Evolutionary conservation across 2,113 vertebrate genomes (phyloP).

Genomic region (Oryzias curvinotus): DNA sequence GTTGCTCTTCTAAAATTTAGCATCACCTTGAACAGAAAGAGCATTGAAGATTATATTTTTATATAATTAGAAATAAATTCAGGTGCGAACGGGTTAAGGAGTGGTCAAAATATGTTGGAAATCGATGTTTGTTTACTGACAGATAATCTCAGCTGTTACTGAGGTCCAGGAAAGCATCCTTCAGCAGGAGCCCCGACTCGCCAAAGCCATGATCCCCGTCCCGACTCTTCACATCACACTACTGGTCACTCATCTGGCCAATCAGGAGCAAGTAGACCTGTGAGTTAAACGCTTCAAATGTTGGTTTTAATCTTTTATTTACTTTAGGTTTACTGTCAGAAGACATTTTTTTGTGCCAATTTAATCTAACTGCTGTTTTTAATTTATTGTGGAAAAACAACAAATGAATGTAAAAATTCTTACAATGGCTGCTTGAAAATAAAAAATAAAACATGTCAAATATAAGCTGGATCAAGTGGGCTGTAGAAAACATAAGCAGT

Average conservation of each 20-base stretch:
- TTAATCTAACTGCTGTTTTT: too few species aligned
- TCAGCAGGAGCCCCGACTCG: constrained; percentile 82
- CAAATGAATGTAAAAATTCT: too few species aligned
- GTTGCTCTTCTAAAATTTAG: too few species aligned
- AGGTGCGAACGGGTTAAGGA: too few species aligned
- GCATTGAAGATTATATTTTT: too few species aligned
- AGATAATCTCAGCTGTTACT: constrained; percentile 82
- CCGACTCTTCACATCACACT: constrained; percentile 90
- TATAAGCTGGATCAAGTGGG: neutral
- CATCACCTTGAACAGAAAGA: too few species aligned
- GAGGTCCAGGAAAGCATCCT: constrained; percentile 83
- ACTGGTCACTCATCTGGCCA: constrained; percentile 86
- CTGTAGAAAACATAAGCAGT: neutral
- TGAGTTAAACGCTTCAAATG: constrained; percentile 67
- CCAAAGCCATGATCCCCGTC: constrained; percentile 81
- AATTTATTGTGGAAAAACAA: too few species aligned
- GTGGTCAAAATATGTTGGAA: neutral
- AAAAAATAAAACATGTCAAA: too few species aligned
- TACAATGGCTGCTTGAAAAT: too few species aligned
- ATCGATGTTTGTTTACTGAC: constrained; percentile 36
- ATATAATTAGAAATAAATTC: too few species aligned
- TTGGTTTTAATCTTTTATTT: neutral
- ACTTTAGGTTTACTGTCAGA: neutral
- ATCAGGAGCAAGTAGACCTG: constrained; percentile 84
- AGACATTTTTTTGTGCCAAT: too few species aligned